Conservation (phyloP, 2,888 invertebrate genomes). For the Drosophila helvetica region DNA sequence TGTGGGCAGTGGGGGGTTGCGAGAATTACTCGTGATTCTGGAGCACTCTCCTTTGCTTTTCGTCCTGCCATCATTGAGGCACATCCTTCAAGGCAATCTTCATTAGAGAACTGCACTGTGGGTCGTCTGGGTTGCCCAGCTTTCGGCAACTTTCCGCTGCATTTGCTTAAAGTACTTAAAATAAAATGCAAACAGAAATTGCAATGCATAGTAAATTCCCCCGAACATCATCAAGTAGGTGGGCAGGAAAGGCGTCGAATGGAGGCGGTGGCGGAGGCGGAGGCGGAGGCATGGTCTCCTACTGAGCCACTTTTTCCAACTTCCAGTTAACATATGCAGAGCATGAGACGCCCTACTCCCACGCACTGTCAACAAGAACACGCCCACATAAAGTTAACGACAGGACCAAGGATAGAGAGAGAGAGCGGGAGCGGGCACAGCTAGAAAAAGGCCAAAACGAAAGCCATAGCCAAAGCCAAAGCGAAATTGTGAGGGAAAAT, state of each 20-base stretch:
- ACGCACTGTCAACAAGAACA: slow-evolving; percentile 67
- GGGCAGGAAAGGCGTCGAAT: too few species aligned
- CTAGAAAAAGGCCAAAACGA: background rate
- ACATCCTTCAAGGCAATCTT: slow-evolving; percentile 27
- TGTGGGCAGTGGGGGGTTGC: background rate
- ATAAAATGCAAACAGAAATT: slow-evolving; percentile 50
- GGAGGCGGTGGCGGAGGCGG: slow-evolving; percentile 2
- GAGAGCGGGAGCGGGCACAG: slow-evolving; percentile 8
- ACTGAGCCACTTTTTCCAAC: slow-evolving; percentile 67
- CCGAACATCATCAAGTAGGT: slow-evolving; percentile 23
- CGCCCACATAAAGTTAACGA: slow-evolving; percentile 76
- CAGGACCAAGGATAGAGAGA: slow-evolving; percentile 26
- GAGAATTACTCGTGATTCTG: background rate
- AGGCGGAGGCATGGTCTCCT: slow-evolving; percentile 36
- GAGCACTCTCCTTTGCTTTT: background rate
- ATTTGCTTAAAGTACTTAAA: slow-evolving; percentile 72
- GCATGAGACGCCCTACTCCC: slow-evolving; percentile 47
- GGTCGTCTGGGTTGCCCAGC: slow-evolving; percentile 5
- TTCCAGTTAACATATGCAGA: slow-evolving; percentile 64
- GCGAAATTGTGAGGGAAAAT: slow-evolving; percentile 76
- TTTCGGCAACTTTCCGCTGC: slow-evolving; percentile 37
- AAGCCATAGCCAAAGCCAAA: slow-evolving; percentile 46
- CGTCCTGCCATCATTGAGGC: background rate
- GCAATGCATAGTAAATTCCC: slow-evolving; percentile 43
- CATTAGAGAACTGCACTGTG: slow-evolving; percentile 61